Conservation (phyloP, 1,140 invertebrate species). For the Drosophila suzukii region DNA sequence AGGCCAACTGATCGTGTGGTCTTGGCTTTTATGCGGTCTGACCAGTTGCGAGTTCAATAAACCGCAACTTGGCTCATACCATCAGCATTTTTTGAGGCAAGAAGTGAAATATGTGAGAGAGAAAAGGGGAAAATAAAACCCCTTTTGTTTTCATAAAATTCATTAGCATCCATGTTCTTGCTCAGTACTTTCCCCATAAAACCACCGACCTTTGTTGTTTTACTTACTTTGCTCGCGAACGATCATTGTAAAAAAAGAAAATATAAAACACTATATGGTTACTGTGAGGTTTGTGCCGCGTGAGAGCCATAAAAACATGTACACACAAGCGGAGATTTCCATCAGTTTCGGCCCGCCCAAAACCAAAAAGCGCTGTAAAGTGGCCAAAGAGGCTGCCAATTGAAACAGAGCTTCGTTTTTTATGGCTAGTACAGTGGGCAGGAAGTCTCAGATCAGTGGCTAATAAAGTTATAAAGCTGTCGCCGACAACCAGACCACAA, state of each 20-base stretch:
- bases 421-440: constrained; percentile 35
- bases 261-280: constrained; percentile 8
- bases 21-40: constrained; percentile 43
- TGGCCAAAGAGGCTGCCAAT: constrained; percentile 32
- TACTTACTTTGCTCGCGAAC: constrained; percentile 7
- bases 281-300: constrained; percentile 24
- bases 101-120: not conserved
- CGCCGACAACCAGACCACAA: not conserved
- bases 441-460: constrained; percentile 28
- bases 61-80: constrained; percentile 25
- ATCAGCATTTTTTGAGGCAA: constrained; percentile 4
- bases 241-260: constrained; percentile 25
- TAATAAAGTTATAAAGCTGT: constrained; percentile 44
- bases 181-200: constrained; percentile 35
- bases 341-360: constrained; percentile 26
- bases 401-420: constrained; percentile 8
- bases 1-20: constrained; percentile 5
- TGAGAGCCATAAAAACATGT: constrained; percentile 51
- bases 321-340: constrained; percentile 26
- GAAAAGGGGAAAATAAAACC: constrained; percentile 28
- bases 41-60: constrained; percentile 64
- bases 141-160: constrained; percentile 45
- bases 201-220: constrained; percentile 8
- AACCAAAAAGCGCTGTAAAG: constrained; percentile 29
- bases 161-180: constrained; percentile 13